Evolutionary conservation across 2,797 vertebrate genomes (phyloP).

Genomic region (Rhinichthys osculus): DNA sequence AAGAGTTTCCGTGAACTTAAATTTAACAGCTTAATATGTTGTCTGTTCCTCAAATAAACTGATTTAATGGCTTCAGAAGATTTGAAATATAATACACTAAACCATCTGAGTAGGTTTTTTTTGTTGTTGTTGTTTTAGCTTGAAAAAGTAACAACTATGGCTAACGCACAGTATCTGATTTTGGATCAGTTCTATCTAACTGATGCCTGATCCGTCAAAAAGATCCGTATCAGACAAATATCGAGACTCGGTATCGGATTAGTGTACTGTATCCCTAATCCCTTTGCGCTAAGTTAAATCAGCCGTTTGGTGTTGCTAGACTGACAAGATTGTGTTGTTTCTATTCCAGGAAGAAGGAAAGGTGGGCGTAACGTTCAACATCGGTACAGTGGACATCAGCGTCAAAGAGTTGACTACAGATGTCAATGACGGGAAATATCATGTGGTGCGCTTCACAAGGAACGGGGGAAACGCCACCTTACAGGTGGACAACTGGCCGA

Average conservation of each 20-base stretch:
- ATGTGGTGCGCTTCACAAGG: conserved; percentile 93
- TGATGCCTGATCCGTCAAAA: neutral
- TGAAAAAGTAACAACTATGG: neutral
- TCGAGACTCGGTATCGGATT: neutral
- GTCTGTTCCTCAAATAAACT: no score
- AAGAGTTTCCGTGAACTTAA: no score
- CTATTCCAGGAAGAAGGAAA: conserved; percentile 91
- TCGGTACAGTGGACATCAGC: conserved; percentile 95
- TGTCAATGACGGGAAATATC: conserved; percentile 95
- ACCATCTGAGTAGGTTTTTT: no score
- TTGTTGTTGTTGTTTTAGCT: no score
- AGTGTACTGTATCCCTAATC: neutral
- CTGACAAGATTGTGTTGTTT: conserved; percentile 28
- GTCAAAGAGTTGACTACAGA: conserved; percentile 89
- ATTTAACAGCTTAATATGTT: no score
- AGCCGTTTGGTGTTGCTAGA: neutral
- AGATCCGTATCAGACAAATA: neutral
- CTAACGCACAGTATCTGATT: neutral
- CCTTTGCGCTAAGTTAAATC: neutral
- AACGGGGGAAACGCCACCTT: conserved; percentile 96
- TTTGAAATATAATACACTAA: no score
- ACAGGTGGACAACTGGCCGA: conserved; percentile 96
- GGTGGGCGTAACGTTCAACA: conserved; percentile 96
- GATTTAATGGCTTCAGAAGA: no score
- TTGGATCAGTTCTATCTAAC: neutral